Base-by-base conservation (phyloP, 1,140 invertebrate genomes). In the Calosoma granatense region DNA sequence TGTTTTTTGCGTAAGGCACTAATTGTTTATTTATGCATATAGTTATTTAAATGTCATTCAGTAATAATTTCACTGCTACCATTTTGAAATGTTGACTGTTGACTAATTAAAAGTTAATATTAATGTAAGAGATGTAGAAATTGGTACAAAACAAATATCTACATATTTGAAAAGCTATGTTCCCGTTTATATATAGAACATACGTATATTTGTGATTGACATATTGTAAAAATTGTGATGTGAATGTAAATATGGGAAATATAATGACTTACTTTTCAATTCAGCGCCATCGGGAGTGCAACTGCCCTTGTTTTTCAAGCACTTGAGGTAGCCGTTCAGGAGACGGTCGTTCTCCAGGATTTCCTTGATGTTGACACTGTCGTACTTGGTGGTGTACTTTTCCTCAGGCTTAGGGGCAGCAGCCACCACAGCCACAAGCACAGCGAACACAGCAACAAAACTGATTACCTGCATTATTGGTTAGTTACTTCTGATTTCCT, bases 311-410 rank as follows among this genome's bases (percentile, higher is more conserved):
- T 78, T 76, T 57, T 80, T 64, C 36, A 80, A 64, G 68, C 79
- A 81, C 51, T 75, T 75, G 53, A 76, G 67, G 63, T 81, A 80
- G 59, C 70, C 75, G 54, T 68, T 70, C 19, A 79, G 58, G 20
- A 81, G 65, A 57, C 79, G 66, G 2, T 77, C 71, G 62, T 71
- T 81, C n/a, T 62, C 66, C 39, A 81, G 67, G n/a, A 81, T 69
- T 20, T 64, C 23, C 21, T 80, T 73, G 9, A 81, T 65, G 61
- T 81, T 74, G 36, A 81, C 58, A 61, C 75, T 70, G 60, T 80
- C 78, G 62, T 77, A 80, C 61, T 76, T 76, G 4, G 73, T 78
- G 1, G 76, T 75, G 60, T 79, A 80, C 58, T 70, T 72, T 6
- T 64, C 65, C 1, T 65, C 61, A 6, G 67, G 66, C 11, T 68